Evolutionary conservation across 2,888 invertebrate genomes (phyloP).

Genomic region (Vandiemenella viatica): DNA sequence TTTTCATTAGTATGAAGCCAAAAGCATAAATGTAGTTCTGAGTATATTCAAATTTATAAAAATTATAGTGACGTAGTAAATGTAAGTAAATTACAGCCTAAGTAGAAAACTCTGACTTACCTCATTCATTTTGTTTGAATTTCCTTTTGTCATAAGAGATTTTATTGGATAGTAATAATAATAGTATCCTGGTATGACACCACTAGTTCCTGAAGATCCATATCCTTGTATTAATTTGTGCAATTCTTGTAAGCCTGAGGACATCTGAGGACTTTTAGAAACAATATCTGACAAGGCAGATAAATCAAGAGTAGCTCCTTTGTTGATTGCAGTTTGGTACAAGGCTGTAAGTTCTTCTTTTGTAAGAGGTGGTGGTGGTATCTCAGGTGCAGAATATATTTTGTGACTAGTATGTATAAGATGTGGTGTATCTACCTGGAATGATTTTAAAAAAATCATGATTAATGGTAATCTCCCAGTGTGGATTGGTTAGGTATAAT

Average conservation of each 20-base stretch:
- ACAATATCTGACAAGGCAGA: conserved; percentile 14
- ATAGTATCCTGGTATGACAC: conserved; percentile 27
- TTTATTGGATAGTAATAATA: conserved; percentile 40
- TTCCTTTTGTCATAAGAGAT: conserved; percentile 27
- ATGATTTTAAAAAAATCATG: no score
- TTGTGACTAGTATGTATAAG: no score
- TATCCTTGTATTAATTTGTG: conserved; percentile 16
- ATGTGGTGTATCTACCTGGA: no score
- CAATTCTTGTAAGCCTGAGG: conserved; percentile 28
- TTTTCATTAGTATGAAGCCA: no score
- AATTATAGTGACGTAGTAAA: background rate
- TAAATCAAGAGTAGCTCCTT: conserved; percentile 23
- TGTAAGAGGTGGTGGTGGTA: conserved; percentile 23
- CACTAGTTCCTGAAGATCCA: background rate
- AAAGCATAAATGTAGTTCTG: no score
- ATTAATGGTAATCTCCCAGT: no score
- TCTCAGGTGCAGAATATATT: no score
- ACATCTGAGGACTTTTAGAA: conserved; percentile 18
- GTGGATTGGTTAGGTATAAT: no score
- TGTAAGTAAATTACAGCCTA: no score
- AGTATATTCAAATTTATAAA: no score
- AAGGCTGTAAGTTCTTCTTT: conserved; percentile 32
- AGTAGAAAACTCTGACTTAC: conserved; percentile 1
- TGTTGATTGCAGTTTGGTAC: conserved; percentile 32
- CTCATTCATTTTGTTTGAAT: conserved; percentile 1